Base-by-base conservation (phyloP, 2,113 vertebrate genomes). In the Ictalurus punctatus region DNA sequence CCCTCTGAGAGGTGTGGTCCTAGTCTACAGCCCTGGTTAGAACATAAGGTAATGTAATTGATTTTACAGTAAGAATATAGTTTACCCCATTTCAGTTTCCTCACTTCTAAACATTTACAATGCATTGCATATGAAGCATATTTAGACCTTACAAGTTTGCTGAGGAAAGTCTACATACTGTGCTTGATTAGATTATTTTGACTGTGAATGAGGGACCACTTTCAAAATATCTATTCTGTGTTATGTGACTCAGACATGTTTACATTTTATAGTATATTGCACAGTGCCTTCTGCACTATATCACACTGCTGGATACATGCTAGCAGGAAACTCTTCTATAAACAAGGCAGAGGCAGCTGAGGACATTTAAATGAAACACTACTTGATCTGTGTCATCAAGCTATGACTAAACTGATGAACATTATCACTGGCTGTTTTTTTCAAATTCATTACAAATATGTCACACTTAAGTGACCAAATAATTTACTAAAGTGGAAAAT, bases 301-400 rank as follows among this genome's bases (percentile, higher is more conserved):
- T 85, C 56, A 82, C 25, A 27, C 5, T 44, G 7, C n/a, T n/a
- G 37, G 19, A 34, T 40, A 6, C 40, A 85, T 5, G 17, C 8
- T 23, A 88, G 85, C 87, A 84, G 87, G 80, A 90, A 86, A 69
- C 48, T 14, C 44, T 65, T 44, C 2, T 23, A 40, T 90, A 84
- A 88, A 88, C 78, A 86, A 37, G 74, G 34, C 17, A 16, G 37
- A 5, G 87, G 61, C 30, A 74, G 82, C 17, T 73, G 21, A 4
- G 21, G 25, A 67, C 6, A n/a, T 12, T 76, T 86, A 19, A 90
- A 34, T 8, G 40, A 69, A 8, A 76, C 67, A 74, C 27, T 30
- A 61, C 82, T 63, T 82, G 14, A 71, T 19, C 52, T 9, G 16
- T 12, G 23, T 65, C 54, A 37, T 48, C 30, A 86, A 19, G 23